These are phyloP conservation scores for Syngnathoides biaculeatus DNA, from an alignment of 2,113 vertebrate species.

Conservation along the genomic window DNA sequence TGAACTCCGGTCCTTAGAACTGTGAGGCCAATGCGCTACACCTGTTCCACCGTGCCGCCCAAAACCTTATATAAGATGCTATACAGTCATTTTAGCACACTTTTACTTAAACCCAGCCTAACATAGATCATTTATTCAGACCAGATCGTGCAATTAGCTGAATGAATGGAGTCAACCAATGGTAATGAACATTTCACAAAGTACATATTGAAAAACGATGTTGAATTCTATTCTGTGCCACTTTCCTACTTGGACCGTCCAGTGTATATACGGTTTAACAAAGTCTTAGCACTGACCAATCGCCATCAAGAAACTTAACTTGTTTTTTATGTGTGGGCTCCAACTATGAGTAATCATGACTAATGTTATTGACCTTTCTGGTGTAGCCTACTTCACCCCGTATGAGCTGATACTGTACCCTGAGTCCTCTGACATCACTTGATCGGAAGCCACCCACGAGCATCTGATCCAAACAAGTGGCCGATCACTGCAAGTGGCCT, in stretches of 20 bases:
- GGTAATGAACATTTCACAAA: not conserved
- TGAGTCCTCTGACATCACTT: slow-evolving; percentile 35
- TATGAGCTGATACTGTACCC: slow-evolving; percentile 24
- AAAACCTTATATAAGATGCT: too few species aligned
- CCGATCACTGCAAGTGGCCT: slow-evolving; percentile 3
- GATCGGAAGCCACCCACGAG: slow-evolving; percentile 39
- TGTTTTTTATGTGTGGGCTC: slow-evolving; percentile 56
- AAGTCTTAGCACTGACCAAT: slow-evolving; percentile 18
- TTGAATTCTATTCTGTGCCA: not conserved
- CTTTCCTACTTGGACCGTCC: not conserved
- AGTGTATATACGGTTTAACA: not conserved
- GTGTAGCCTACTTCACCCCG: slow-evolving; percentile 25
- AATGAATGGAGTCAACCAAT: too few species aligned
- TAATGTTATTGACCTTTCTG: slow-evolving; percentile 59
- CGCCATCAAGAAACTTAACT: slow-evolving; percentile 32
- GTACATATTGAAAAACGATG: not conserved
- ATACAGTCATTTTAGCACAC: too few species aligned
- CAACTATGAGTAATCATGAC: slow-evolving; percentile 59
- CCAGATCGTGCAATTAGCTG: too few species aligned
- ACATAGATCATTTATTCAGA: too few species aligned
- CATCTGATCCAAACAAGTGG: slow-evolving; percentile 34
- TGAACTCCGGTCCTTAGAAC: too few species aligned
- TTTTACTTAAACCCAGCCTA: too few species aligned
- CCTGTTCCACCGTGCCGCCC: too few species aligned
- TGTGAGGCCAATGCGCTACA: too few species aligned